Conservation (phyloP, 2,113 vertebrate genomes). For the Ageneiosus marmoratus region DNA sequence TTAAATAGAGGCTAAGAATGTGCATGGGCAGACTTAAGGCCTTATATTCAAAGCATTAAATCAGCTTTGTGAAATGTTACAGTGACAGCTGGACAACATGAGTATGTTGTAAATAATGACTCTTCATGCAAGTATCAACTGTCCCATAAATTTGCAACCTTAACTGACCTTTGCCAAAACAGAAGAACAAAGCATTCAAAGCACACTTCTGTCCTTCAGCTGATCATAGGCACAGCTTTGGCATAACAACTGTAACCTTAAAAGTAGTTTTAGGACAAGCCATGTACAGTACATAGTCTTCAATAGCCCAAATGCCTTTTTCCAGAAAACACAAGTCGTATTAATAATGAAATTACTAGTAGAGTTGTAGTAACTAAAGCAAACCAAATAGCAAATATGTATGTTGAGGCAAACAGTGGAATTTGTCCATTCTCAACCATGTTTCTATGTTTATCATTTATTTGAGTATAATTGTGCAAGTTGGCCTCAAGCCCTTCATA, state of each 20-base stretch:
- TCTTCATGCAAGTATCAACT: conserved; percentile 28
- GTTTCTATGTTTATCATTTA: conserved; percentile 44
- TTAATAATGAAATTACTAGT: background rate
- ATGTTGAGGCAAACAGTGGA: background rate
- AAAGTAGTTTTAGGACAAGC: conserved; percentile 4
- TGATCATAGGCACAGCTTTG: conserved; percentile 11
- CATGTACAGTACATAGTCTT: background rate
- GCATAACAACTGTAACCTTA: conserved; percentile 28
- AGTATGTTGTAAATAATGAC: conserved; percentile 9
- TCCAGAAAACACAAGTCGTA: background rate
- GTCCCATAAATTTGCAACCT: conserved; percentile 27
- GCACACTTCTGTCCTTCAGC: conserved; percentile 18
- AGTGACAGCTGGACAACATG: conserved; percentile 32
- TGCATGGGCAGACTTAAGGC: background rate
- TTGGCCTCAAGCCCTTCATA: conserved; percentile 57
- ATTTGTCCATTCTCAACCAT: background rate
- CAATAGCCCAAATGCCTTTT: conserved; percentile 1
- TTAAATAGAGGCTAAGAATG: conserved; percentile 9
- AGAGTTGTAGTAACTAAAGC: background rate
- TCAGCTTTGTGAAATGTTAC: conserved; percentile 33
- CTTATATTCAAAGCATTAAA: conserved; percentile 19
- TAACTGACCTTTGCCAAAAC: conserved; percentile 31
- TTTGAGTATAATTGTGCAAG: conserved; percentile 53
- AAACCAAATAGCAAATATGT: background rate
- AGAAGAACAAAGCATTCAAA: conserved; percentile 36